Conservation (phyloP, 1,140 invertebrate genomes). For the Leptopilina clavipes region DNA sequence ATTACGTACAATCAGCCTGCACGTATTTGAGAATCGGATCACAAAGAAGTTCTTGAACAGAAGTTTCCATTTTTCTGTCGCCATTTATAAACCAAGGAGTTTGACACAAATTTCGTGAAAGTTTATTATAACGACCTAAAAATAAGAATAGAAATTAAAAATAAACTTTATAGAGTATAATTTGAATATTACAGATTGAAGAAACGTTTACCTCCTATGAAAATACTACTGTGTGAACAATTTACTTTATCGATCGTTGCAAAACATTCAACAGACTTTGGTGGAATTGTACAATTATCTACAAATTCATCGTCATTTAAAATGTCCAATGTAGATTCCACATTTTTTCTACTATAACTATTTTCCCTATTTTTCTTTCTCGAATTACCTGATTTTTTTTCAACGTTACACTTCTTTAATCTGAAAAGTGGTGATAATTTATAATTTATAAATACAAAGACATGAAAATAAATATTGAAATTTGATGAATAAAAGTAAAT, state of each 20-base stretch:
- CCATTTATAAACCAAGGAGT: constrained; percentile 95
- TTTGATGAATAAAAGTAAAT: constrained; percentile 30
- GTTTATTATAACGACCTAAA: constrained; percentile 90
- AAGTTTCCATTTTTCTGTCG: constrained; percentile 85
- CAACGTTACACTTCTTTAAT: constrained; percentile 50
- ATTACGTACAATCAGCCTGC: constrained; percentile 74
- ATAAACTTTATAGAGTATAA: constrained; percentile 40
- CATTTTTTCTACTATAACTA: constrained; percentile 75
- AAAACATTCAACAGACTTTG: constrained; percentile 63
- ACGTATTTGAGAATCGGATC: constrained; percentile 76
- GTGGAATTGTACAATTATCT: constrained; percentile 71
- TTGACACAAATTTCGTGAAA: constrained; percentile 90
- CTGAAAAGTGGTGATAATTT: constrained; percentile 32
- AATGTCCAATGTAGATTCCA: constrained; percentile 73
- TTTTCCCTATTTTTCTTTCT: constrained; percentile 65
- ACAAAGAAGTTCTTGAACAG: constrained; percentile 93
- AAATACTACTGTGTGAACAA: constrained; percentile 76
- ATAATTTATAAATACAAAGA: neutral
- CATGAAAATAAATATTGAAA: constrained; percentile 24
- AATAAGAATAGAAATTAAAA: constrained; percentile 48
- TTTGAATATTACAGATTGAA: neutral
- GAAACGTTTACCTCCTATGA: constrained; percentile 76
- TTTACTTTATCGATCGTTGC: constrained; percentile 71
- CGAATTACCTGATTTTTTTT: constrained; percentile 40
- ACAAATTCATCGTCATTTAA: constrained; percentile 72